Evolutionary conservation across 2,888 invertebrate species (phyloP).

Genomic region (Buathra laborator): DNA sequence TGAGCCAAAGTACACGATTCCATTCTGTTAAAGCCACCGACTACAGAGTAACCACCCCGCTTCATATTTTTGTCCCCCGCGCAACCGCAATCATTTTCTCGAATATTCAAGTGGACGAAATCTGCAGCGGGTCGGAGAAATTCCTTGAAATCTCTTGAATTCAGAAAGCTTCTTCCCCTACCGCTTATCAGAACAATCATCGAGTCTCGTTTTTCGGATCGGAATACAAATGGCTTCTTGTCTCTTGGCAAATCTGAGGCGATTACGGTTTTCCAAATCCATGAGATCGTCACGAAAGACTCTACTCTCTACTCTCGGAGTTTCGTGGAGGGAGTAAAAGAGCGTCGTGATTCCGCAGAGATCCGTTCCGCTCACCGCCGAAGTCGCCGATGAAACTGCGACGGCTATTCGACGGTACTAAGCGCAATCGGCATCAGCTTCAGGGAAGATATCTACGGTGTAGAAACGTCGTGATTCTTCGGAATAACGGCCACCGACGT

Average conservation of each 20-base stretch:
- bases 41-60: not conserved
- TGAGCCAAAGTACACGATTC: conserved; percentile 61
- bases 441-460: conserved; percentile 1
- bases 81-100: conserved; percentile 18
- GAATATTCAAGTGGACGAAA: not conserved
- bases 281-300: conserved; percentile 55
- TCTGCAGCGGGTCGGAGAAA: not conserved
- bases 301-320: conserved; percentile 6
- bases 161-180: not conserved
- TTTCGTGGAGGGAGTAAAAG: conserved; percentile 20
- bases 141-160: not conserved
- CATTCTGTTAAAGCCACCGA: conserved; percentile 54
- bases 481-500: conserved; percentile 77
- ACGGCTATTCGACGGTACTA: conserved; percentile 73
- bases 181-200: conserved; percentile 23
- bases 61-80: conserved; percentile 5
- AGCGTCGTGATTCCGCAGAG: conserved; percentile 20
- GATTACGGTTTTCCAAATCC: conserved; percentile 72
- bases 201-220: conserved; percentile 18
- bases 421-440: conserved; percentile 71
- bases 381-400: conserved; percentile 61
- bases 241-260: conserved; percentile 72
- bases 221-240: conserved; percentile 54
- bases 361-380: conserved; percentile 45
- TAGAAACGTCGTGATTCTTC: conserved; percentile 10